Conservation (phyloP, 2,113 vertebrate species). For the Lophura nycthemera region DNA sequence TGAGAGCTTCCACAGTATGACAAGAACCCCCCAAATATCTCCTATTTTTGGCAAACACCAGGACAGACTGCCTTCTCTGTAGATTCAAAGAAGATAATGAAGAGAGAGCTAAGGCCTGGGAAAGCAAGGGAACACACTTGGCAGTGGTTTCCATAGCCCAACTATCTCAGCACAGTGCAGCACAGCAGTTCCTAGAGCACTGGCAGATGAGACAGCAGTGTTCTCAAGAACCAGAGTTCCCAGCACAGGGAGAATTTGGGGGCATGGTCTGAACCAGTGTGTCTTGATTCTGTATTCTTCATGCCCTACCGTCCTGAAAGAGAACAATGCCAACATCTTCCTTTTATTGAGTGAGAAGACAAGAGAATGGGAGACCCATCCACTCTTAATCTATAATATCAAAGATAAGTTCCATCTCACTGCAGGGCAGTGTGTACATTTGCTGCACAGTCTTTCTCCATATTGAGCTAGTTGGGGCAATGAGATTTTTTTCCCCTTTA, state of each 20-base stretch:
- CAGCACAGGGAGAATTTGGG: fast-evolving
- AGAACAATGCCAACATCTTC: neutral
- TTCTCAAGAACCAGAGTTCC: neutral
- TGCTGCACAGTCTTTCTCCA: neutral
- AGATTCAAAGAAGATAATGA: neutral
- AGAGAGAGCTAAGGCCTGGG: neutral
- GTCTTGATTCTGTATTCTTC: neutral
- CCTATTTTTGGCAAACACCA: neutral
- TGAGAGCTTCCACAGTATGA: neutral
- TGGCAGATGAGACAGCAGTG: neutral
- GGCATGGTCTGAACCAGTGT: neutral
- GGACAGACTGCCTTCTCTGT: neutral
- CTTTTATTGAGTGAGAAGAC: no score
- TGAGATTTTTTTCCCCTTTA: neutral
- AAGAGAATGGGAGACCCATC: no score
- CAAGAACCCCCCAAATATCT: neutral
- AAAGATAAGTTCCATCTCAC: neutral
- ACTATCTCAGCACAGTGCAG: neutral
- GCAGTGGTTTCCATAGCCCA: neutral
- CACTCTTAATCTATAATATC: neutral
- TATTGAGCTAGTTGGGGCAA: neutral
- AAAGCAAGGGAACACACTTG: neutral
- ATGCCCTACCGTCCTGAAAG: neutral
- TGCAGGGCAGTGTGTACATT: neutral
- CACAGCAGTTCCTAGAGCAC: neutral